These are phyloP conservation scores for Phallusia fumigata DNA, from an alignment of 23 tunicate genomes.

Conservation along the genomic window DNA sequence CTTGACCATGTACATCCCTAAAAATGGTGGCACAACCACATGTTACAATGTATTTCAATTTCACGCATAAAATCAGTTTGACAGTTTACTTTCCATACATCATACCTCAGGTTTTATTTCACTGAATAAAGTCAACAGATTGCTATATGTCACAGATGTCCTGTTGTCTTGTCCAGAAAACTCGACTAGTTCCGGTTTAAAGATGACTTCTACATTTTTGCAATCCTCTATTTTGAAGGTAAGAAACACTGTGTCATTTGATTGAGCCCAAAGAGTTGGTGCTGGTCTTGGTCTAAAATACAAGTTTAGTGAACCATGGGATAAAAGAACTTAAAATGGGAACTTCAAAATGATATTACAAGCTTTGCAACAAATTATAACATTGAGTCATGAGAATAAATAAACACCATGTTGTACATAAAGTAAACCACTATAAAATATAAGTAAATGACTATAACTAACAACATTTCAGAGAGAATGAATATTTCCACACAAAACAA, in stretches of 20 bases:
- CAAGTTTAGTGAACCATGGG: neutral
- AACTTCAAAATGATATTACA: no score
- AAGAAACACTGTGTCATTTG: constrained; percentile 34
- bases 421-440: no score
- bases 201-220: constrained; percentile 42
- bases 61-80: neutral
- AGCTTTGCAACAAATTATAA: no score
- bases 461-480: no score
- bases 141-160: neutral
- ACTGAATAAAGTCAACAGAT: constrained; percentile 31
- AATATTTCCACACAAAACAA: no score
- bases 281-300: constrained; percentile 43
- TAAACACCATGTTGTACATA: no score
- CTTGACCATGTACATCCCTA: constrained; percentile 49
- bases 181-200: constrained; percentile 33
- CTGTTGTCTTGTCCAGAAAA: constrained; percentile 39
- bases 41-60: neutral
- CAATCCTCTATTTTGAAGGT: constrained; percentile 63
- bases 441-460: no score
- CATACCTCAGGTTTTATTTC: constrained; percentile 69
- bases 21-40: neutral
- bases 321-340: no score
- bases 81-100: neutral
- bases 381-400: no score
- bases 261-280: constrained; percentile 77